Evolutionary conservation across 2,888 invertebrate species (phyloP).

Genomic region (Drosophila differens): DNA sequence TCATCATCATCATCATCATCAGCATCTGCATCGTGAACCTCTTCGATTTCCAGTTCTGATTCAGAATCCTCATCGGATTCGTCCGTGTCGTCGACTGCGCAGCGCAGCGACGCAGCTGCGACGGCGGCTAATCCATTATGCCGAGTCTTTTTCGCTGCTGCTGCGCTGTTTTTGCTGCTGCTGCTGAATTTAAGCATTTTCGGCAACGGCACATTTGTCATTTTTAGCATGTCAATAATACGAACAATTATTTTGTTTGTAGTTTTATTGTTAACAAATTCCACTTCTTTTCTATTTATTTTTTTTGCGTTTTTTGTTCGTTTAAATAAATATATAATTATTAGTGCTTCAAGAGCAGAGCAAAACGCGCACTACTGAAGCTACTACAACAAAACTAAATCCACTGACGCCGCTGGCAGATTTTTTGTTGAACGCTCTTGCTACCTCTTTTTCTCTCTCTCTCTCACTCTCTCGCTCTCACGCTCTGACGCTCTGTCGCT

Average conservation of each 20-base stretch:
- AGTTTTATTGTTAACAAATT: constrained; percentile 47
- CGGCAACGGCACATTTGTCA: constrained; percentile 67
- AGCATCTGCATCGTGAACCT: constrained; percentile 70
- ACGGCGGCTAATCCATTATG: constrained; percentile 76
- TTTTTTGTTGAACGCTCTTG: constrained; percentile 50
- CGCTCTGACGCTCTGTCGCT: constrained; percentile 19
- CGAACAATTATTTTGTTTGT: constrained; percentile 21
- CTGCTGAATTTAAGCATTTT: constrained; percentile 54
- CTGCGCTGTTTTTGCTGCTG: constrained; percentile 49
- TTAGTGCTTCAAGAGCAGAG: constrained; percentile 47
- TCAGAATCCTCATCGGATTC: constrained; percentile 65
- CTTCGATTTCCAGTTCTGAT: constrained; percentile 70
- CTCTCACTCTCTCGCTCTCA: constrained; percentile 30
- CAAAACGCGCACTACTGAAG: constrained; percentile 59
- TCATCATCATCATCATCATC: constrained; percentile 76
- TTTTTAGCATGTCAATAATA: constrained; percentile 65
- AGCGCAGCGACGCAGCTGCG: constrained; percentile 69
- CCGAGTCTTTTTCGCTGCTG: constrained; percentile 60
- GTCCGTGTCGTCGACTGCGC: constrained; percentile 61
- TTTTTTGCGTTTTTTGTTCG: constrained; percentile 19
- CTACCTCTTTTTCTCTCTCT: constrained; percentile 32
- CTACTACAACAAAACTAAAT: constrained; percentile 71
- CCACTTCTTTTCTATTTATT: constrained; percentile 5
- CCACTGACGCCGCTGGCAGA: constrained; percentile 83
- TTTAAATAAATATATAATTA: constrained; percentile 50